phyloP scores from a whole-genome alignment of 2,888 invertebrate genomes.

The Phalera bucephala region DNA sequence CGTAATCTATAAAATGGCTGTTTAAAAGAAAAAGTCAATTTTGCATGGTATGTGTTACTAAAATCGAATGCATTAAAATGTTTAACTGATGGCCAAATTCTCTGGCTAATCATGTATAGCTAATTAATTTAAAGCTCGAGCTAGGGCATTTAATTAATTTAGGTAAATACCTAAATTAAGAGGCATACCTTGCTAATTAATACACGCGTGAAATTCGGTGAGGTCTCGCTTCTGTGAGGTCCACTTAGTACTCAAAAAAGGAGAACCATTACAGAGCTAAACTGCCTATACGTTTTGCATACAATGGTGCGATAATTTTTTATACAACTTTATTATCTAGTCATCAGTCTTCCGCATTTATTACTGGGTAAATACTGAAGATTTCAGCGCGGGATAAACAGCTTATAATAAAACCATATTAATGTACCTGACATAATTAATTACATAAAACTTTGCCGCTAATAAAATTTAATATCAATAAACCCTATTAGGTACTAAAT shows the following conservation, averaged over 20 bases:
- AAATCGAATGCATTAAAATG: conserved; percentile 17
- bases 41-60: conserved; percentile 3
- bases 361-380: conserved; percentile 13
- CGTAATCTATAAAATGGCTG: conserved; percentile 1
- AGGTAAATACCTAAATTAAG: too few relatives aligned
- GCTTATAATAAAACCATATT: too few relatives aligned
- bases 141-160: too few relatives aligned
- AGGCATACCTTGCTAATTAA: too few relatives aligned
- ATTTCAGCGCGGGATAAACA: too few relatives aligned
- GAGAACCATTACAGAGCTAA: conserved; percentile 52
- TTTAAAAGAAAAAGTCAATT: neutral
- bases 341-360: conserved; percentile 36
- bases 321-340: conserved; percentile 46
- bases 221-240: conserved; percentile 62
- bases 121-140: neutral
- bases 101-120: neutral
- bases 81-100: conserved; percentile 9
- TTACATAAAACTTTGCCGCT: too few relatives aligned
- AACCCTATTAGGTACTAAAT: too few relatives aligned
- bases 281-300: conserved; percentile 70
- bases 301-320: conserved; percentile 68
- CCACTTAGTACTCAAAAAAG: conserved; percentile 69
- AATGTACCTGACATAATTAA: too few relatives aligned
- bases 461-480: too few relatives aligned
- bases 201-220: too few relatives aligned